A percentile compares a stretch with the other conserved stretches of the same genome.
These are phyloP conservation scores for Cisticola juncidis DNA, from an alignment of 2,113 vertebrate genomes.

Conservation along the genomic window DNA sequence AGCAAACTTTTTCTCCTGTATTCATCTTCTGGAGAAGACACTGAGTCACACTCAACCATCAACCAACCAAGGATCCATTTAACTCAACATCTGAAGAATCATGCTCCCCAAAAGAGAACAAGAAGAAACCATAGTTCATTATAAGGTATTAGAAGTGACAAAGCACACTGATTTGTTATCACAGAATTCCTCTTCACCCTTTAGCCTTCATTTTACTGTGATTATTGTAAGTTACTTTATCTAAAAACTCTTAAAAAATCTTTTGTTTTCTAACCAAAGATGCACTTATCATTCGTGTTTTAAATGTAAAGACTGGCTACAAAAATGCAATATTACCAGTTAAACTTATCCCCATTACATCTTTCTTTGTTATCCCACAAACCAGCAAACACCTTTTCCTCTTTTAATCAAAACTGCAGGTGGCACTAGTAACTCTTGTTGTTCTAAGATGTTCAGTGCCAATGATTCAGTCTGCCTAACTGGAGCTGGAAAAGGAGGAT, in stretches of 20 bases:
- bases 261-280: background rate
- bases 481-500: background rate
- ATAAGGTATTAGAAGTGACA: background rate
- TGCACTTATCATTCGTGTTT: background rate
- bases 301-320: background rate
- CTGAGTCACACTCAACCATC: background rate
- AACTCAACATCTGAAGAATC: background rate
- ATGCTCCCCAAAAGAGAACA: background rate
- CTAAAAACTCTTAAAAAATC: background rate
- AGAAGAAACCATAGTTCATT: background rate
- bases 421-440: background rate
- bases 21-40: background rate
- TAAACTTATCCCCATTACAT: background rate
- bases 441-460: background rate
- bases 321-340: background rate
- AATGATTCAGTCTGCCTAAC: background rate
- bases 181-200: background rate
- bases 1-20: background rate
- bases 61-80: background rate
- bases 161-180: background rate
- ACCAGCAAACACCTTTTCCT: background rate
- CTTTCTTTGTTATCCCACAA: background rate
- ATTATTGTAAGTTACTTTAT: background rate
- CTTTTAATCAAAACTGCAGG: background rate
- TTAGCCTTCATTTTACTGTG: background rate